These are phyloP conservation scores for Himalopsyche japonica DNA, from an alignment of 2,888 invertebrate genomes.

Conservation along the genomic window DNA sequence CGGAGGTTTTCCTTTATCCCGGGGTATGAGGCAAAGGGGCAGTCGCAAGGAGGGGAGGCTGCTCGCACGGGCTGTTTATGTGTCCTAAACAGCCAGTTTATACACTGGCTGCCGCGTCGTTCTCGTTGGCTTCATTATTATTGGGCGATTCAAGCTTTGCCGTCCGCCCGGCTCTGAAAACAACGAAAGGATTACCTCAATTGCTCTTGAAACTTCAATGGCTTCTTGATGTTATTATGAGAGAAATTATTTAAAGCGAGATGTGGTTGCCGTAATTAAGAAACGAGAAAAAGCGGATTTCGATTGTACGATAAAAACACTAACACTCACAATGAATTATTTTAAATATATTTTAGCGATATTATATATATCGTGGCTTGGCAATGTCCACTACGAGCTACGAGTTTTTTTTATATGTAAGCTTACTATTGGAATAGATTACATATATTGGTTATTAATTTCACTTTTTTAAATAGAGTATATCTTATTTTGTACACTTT, in stretches of 20 bases:
- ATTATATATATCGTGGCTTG: no score
- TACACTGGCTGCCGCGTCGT: slow-evolving; percentile 60
- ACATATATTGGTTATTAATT: no score
- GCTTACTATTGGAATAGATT: no score
- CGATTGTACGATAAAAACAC: neutral
- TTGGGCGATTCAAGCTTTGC: slow-evolving; percentile 53
- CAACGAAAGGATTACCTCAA: slow-evolving; percentile 25
- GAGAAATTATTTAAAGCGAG: neutral
- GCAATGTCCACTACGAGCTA: no score
- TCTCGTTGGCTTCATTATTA: slow-evolving; percentile 62
- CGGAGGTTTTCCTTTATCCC: neutral
- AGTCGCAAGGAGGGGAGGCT: neutral
- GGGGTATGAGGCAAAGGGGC: neutral
- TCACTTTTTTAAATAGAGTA: no score
- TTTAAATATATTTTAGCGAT: no score
- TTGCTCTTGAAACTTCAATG: slow-evolving; percentile 21
- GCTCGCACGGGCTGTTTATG: slow-evolving; percentile 58
- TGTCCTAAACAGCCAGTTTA: slow-evolving; percentile 62
- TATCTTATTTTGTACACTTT: no score
- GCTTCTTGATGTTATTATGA: neutral
- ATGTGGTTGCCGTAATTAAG: neutral
- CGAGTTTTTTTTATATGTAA: no score
- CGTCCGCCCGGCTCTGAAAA: slow-evolving; percentile 23
- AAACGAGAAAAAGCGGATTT: neutral
- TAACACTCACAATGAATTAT: no score